These are phyloP conservation scores for Melanotaenia parkinsoni DNA, from an alignment of 2,797 vertebrate genomes.

Conservation along the genomic window DNA sequence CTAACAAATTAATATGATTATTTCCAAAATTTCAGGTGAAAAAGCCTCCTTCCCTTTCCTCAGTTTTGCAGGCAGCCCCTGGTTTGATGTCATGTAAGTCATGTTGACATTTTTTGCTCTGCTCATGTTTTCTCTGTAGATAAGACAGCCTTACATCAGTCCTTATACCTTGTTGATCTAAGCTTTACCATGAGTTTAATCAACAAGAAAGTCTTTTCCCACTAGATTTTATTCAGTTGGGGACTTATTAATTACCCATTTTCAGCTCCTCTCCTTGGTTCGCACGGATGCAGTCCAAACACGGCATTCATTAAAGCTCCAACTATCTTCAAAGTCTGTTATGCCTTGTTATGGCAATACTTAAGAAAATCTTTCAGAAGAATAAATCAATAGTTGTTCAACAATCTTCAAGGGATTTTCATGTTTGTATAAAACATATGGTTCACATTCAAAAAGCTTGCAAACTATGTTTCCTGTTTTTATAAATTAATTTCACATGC, in stretches of 20 bases:
- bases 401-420: conserved; percentile 6
- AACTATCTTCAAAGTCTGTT: conserved; percentile 36
- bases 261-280: conserved; percentile 44
- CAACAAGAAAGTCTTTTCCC: conserved; percentile 47
- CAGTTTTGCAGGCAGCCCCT: neutral
- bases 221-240: conserved; percentile 39
- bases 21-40: neutral
- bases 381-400: conserved; percentile 31
- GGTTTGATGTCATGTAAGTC: conserved; percentile 19
- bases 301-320: conserved; percentile 39
- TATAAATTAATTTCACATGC: neutral
- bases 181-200: conserved; percentile 41
- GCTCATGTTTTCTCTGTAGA: conserved; percentile 51
- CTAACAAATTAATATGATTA: neutral
- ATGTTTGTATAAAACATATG: conserved; percentile 6
- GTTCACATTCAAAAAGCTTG: conserved; percentile 1
- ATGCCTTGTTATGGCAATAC: neutral
- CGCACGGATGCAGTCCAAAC: conserved; percentile 54
- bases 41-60: neutral
- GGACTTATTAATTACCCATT: conserved; percentile 64
- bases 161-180: conserved; percentile 49
- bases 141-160: conserved; percentile 40
- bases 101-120: conserved; percentile 38
- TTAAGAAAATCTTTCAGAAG: conserved; percentile 3
- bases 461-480: conserved; percentile 12